phyloP scores from a whole-genome alignment of 2,888 invertebrate genomes.

The Perizoma affinitatum region DNA sequence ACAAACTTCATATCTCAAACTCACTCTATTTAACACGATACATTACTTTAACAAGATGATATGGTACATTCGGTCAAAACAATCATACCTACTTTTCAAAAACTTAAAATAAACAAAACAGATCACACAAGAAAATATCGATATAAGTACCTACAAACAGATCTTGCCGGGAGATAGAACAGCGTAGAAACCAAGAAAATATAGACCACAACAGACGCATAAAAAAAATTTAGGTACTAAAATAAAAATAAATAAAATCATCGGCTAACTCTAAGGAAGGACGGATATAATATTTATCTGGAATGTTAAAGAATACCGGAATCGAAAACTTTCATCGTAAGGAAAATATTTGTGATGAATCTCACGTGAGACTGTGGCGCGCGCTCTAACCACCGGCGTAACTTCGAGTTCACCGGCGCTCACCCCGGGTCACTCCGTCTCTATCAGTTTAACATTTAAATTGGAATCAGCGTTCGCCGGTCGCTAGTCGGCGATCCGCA shows the following conservation, averaged over 20 bases:
- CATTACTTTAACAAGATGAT: slow-evolving; percentile 61
- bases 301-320: slow-evolving; percentile 41
- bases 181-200: slow-evolving; percentile 40
- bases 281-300: slow-evolving; percentile 52
- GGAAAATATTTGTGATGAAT: slow-evolving; percentile 11
- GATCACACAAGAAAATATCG: slow-evolving; percentile 47
- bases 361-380: not conserved
- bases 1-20: slow-evolving; percentile 37
- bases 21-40: slow-evolving; percentile 52
- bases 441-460: not conserved
- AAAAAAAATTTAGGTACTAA: slow-evolving; percentile 9
- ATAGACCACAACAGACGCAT: slow-evolving; percentile 34
- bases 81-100: slow-evolving; percentile 34
- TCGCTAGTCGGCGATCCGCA: slow-evolving; percentile 5
- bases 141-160: slow-evolving; percentile 60
- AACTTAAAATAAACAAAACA: slow-evolving; percentile 42
- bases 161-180: slow-evolving; percentile 46
- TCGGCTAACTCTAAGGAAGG: slow-evolving; percentile 54
- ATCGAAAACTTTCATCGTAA: slow-evolving; percentile 10
- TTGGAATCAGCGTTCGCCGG: slow-evolving; percentile 5
- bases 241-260: slow-evolving; percentile 48
- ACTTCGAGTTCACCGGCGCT: not conserved
- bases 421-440: not conserved
- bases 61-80: slow-evolving; percentile 59
- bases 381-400: not conserved